phyloP scores from a whole-genome alignment of 2,113 vertebrate genomes.

The Pterophyllum scalare region DNA sequence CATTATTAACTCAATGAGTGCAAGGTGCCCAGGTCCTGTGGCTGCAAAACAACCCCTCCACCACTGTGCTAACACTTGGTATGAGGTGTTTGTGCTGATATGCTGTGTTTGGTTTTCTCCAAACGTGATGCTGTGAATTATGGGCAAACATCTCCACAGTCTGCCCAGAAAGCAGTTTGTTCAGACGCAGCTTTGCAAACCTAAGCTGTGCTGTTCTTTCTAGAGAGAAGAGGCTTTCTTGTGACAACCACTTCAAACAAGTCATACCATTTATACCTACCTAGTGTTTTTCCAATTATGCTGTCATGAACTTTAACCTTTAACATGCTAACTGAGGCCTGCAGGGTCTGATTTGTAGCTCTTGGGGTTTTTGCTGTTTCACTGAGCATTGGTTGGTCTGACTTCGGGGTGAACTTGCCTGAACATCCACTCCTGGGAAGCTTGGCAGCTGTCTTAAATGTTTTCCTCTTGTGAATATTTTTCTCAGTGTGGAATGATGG shows the following conservation, averaged over 20 bases:
- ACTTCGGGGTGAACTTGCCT: rapidly evolving
- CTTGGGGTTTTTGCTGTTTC: background rate
- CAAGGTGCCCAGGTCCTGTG: background rate
- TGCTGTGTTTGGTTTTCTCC: no score
- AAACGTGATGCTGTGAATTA: no score
- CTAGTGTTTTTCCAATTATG: background rate
- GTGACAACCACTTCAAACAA: background rate
- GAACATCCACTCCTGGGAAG: rapidly evolving
- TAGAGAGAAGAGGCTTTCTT: background rate
- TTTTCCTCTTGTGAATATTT: background rate
- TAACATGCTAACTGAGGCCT: background rate
- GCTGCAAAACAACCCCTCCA: background rate
- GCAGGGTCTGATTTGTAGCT: background rate
- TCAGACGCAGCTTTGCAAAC: background rate
- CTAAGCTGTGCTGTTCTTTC: no score
- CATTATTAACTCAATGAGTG: no score
- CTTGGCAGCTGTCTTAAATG: background rate
- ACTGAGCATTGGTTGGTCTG: background rate
- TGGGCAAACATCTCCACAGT: no score
- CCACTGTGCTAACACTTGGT: background rate
- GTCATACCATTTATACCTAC: no score
- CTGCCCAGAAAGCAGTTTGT: background rate
- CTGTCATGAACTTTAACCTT: background rate
- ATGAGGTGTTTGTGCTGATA: background rate
- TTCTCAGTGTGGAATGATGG: no score